Conservation (phyloP, 2,113 vertebrate species). For the Phrynosoma blainvillii region DNA sequence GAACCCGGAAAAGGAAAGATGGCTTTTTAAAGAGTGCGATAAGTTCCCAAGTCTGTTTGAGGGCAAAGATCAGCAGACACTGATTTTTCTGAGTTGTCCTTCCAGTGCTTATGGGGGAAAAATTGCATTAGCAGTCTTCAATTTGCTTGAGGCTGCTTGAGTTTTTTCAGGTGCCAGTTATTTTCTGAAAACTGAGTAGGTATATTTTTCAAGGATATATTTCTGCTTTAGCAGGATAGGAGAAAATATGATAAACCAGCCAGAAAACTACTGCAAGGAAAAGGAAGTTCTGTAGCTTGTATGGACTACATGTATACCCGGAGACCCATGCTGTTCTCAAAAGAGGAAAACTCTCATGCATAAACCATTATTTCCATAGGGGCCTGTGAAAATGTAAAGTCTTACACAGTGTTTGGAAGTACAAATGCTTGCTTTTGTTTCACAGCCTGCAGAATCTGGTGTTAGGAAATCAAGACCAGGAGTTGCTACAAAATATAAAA, state of each 20-base stretch:
- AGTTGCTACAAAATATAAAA: slow-evolving; percentile 26
- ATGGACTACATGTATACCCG: neutral
- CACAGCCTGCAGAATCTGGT: slow-evolving; percentile 40
- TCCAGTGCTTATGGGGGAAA: neutral
- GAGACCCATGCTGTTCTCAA: neutral
- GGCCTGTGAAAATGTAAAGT: neutral
- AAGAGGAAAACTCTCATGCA: neutral
- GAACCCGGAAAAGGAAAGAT: no score
- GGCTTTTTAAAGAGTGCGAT: no score
- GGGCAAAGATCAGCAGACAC: neutral
- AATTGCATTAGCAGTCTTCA: neutral
- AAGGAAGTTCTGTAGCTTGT: neutral
- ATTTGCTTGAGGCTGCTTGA: neutral
- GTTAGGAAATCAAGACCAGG: slow-evolving; percentile 36
- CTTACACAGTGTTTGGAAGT: neutral
- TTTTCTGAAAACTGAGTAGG: neutral
- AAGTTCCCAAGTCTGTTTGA: no score
- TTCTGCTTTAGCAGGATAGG: neutral
- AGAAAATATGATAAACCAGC: neutral
- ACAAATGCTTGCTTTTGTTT: neutral
- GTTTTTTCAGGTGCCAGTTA: neutral
- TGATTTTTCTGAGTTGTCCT: neutral
- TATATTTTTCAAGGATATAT: neutral
- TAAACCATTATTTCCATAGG: neutral
- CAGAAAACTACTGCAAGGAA: neutral